phyloP scores from a whole-genome alignment of 1,140 invertebrate species.

The Oppia nitens region DNA sequence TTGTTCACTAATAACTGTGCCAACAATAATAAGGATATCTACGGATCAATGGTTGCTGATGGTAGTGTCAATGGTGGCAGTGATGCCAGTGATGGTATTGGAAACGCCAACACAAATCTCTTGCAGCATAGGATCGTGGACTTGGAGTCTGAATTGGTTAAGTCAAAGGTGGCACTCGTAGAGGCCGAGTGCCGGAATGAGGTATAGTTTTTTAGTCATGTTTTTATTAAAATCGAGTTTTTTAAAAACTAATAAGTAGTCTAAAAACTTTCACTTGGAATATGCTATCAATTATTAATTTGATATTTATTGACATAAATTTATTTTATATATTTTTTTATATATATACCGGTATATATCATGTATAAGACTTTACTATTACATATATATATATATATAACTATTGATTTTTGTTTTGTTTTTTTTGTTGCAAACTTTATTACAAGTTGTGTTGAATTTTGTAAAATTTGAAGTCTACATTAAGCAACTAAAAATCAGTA shows the following conservation, averaged over 20 bases:
- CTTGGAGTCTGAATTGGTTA: conserved; percentile 82
- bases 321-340: neutral
- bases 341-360: too few relatives aligned
- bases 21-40: neutral
- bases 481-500: too few relatives aligned
- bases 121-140: conserved; percentile 49
- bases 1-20: neutral
- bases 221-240: too few relatives aligned
- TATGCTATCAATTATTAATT: too few relatives aligned
- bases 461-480: too few relatives aligned
- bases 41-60: neutral
- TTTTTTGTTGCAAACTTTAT: too few relatives aligned
- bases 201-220: conserved; percentile 17
- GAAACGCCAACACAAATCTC: conserved; percentile 22
- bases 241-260: too few relatives aligned
- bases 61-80: neutral
- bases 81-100: conserved; percentile 20
- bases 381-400: too few relatives aligned
- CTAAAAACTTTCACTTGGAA: too few relatives aligned
- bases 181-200: conserved; percentile 93
- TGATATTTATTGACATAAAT: neutral
- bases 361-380: too few relatives aligned
- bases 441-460: too few relatives aligned
- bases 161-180: conserved; percentile 88
- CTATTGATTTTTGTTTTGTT: too few relatives aligned